phyloP scores from a whole-genome alignment of 2,797 vertebrate genomes.

The Taeniopygia guttata region DNA sequence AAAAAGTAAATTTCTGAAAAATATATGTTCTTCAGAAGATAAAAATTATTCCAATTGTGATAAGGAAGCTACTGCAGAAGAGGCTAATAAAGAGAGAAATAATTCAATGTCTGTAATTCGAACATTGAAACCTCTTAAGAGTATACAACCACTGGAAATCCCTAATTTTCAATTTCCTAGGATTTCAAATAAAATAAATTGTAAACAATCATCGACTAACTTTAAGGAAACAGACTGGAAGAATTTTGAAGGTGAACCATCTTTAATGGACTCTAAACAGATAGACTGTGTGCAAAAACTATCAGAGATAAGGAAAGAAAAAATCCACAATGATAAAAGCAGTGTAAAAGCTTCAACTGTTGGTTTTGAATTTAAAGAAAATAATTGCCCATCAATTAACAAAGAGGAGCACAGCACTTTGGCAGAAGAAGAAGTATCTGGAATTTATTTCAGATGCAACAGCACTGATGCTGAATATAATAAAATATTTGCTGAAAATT shows the following conservation, averaged over 20 bases:
- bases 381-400: background rate
- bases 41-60: background rate
- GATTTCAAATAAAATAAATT: constrained; percentile 27
- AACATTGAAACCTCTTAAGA: constrained; percentile 21
- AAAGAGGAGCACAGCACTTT: background rate
- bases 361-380: background rate
- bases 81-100: background rate
- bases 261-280: constrained; percentile 22
- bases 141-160: background rate
- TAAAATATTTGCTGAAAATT: background rate
- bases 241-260: background rate
- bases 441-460: background rate
- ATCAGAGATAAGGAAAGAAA: background rate
- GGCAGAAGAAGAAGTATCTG: background rate
- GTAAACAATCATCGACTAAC: background rate
- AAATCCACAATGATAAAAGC: background rate
- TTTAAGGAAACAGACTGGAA: background rate
- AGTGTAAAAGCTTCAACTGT: background rate
- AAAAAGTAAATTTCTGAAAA: background rate
- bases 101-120: background rate
- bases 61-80: background rate
- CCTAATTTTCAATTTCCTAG: constrained; percentile 30
- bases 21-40: background rate
- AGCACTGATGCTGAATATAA: background rate
- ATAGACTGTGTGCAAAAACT: background rate